Conservation (phyloP, 2,888 invertebrate genomes). For the Punctoribates punctum region DNA sequence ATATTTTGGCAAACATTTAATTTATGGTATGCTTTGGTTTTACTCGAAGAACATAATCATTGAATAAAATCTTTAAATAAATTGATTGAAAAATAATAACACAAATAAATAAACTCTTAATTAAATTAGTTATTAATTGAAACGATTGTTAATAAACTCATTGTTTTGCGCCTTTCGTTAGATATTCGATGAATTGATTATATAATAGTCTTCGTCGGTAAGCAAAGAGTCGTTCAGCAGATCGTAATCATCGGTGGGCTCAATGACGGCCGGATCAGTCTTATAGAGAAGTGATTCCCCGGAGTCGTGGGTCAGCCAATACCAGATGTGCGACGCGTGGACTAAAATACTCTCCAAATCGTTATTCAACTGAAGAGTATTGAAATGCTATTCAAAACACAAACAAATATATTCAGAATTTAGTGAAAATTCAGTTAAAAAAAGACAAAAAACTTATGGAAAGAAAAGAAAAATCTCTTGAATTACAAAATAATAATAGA, state of each 20-base stretch:
- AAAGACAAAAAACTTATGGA: not conserved
- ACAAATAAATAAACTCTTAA: not conserved
- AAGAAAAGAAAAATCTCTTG: not conserved
- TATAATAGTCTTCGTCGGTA: constrained; percentile 22
- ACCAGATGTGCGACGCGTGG: constrained; percentile 44
- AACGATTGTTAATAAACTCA: not conserved
- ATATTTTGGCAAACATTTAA: constrained; percentile 20
- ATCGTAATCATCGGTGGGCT: constrained; percentile 35
- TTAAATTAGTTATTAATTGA: not conserved
- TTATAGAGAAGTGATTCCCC: constrained; percentile 42
- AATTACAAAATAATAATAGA: constrained; percentile 10
- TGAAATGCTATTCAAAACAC: constrained; percentile 42
- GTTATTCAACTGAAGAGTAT: constrained; percentile 42
- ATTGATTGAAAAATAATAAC: not conserved
- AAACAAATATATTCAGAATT: not conserved
- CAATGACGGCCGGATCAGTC: constrained; percentile 10
- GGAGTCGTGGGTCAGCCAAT: constrained; percentile 43
- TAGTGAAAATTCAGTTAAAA: not conserved
- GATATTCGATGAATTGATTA: constrained; percentile 33
- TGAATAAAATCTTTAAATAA: not conserved
- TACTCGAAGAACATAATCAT: not conserved
- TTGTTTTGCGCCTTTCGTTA: not conserved
- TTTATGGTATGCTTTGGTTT: not conserved
- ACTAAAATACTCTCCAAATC: constrained; percentile 40
- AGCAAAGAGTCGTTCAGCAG: constrained; percentile 34